Conservation (phyloP, 2,797 vertebrate species). For the Pipistrellus pygmaeus region DNA sequence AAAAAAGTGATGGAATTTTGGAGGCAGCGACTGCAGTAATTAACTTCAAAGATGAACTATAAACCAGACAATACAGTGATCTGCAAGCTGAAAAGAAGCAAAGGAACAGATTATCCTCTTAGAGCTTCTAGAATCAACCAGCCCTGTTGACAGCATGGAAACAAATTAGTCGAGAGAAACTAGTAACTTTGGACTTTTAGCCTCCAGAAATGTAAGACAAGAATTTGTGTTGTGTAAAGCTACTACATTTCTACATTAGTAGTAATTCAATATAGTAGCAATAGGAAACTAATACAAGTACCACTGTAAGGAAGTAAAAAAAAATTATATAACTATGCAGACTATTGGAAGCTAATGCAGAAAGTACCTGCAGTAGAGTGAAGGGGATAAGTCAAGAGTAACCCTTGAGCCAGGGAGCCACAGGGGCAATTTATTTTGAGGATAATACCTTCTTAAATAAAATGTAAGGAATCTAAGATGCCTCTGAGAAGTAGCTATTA, state of each 20-base stretch:
- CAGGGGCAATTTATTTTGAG: background rate
- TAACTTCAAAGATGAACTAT: background rate
- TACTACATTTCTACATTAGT: background rate
- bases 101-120: background rate
- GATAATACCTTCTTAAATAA: background rate
- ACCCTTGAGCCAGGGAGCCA: background rate
- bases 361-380: background rate
- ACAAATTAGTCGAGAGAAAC: background rate
- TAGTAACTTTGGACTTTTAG: constrained; percentile 29
- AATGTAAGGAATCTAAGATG: background rate
- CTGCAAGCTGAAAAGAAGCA: background rate
- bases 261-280: background rate
- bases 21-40: background rate
- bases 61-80: background rate
- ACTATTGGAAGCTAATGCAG: background rate
- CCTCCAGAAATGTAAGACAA: background rate
- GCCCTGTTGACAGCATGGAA: background rate
- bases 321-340: background rate
- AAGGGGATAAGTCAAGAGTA: background rate
- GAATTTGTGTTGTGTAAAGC: background rate
- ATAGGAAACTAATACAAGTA: background rate
- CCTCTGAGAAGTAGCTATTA: background rate
- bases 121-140: background rate
- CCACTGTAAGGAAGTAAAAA: background rate
- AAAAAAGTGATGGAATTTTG: background rate